A percentile compares a stretch with the other conserved stretches of the same genome.
Evolutionary conservation across 2,888 invertebrate genomes (phyloP).

Genomic region (Argynnis bischoffii): DNA sequence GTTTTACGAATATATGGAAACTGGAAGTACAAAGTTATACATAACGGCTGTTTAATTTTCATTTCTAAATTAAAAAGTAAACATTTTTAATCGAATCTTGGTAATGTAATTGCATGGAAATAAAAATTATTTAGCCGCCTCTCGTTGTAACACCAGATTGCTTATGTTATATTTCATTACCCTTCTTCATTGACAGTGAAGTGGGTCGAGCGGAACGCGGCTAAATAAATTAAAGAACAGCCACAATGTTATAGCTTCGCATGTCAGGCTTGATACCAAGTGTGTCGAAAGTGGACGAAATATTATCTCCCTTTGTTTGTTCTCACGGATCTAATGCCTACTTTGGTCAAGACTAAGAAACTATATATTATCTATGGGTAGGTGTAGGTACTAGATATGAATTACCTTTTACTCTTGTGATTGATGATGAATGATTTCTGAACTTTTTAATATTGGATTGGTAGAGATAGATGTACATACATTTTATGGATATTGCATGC

Average conservation of each 20-base stretch:
- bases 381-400: conserved; percentile 1
- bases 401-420: neutral
- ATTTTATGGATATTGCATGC: too few relatives aligned
- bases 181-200: conserved; percentile 61
- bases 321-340: conserved; percentile 35
- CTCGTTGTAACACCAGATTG: conserved; percentile 43
- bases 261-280: conserved; percentile 31
- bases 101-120: conserved; percentile 9
- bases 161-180: conserved; percentile 62
- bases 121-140: conserved; percentile 19
- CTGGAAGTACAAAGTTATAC: neutral
- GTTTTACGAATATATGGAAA: neutral
- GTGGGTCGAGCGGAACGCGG: conserved; percentile 69
- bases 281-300: conserved; percentile 34
- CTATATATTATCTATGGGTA: neutral
- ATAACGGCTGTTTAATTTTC: neutral
- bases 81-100: neutral
- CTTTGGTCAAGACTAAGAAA: conserved; percentile 25
- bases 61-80: too few relatives aligned
- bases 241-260: conserved; percentile 44
- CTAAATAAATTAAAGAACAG: conserved; percentile 64
- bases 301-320: conserved; percentile 36
- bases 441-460: too few relatives aligned
- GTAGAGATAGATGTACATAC: too few relatives aligned
- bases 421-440: neutral